Evolutionary conservation across 2,113 vertebrate genomes (phyloP).

Genomic region (Motacilla tschutschensis): DNA sequence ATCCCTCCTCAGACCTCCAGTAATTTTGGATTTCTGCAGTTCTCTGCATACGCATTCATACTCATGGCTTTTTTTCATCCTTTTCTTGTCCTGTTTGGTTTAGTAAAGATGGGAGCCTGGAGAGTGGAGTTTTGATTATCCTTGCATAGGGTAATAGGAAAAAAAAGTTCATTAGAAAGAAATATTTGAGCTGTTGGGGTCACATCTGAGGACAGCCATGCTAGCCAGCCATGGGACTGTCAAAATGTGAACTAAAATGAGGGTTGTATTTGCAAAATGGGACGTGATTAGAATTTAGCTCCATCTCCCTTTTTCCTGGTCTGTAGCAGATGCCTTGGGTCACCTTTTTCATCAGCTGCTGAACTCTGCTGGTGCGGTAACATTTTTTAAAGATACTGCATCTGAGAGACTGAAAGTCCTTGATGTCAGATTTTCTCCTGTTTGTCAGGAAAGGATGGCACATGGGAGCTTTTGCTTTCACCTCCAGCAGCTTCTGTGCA

Average conservation of each 20-base stretch:
- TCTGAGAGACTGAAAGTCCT: not conserved
- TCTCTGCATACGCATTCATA: not conserved
- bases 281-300: not conserved
- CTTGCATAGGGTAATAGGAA: not conserved
- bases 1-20: not conserved
- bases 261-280: not conserved
- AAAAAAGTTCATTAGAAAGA: not conserved
- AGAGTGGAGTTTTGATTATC: not conserved
- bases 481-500: not conserved
- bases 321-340: not conserved
- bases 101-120: not conserved
- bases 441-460: not conserved
- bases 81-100: not conserved
- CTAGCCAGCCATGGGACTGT: not conserved
- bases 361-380: not conserved
- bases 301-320: not conserved
- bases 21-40: not conserved
- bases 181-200: not conserved
- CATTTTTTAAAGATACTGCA: not conserved
- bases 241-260: not conserved
- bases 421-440: not conserved
- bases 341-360: not conserved
- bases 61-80: not conserved
- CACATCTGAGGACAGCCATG: not conserved
- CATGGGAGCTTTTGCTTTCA: not conserved